Percentiles rank a stretch among this genome's conserved stretches.
phyloP scores from a whole-genome alignment of 2,797 vertebrate genomes.

The Stomatorhinus walkeri region DNA sequence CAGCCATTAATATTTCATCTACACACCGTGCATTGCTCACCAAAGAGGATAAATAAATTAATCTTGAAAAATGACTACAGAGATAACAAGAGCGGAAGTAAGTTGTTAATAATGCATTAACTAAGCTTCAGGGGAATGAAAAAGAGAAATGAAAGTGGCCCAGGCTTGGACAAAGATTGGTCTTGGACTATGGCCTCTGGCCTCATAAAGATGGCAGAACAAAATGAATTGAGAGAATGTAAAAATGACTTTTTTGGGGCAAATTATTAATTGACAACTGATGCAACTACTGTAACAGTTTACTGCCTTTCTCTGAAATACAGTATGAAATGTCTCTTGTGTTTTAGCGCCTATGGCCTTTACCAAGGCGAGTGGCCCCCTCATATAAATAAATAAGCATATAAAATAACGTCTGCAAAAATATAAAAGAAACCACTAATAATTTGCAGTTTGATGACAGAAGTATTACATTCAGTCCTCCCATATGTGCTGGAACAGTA shows the following conservation, averaged over 20 bases:
- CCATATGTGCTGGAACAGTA: background rate
- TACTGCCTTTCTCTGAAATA: background rate
- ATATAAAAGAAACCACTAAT: background rate
- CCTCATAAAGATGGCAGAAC: background rate
- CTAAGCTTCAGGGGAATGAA: slow-evolving; percentile 14
- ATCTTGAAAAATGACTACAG: slow-evolving; percentile 37
- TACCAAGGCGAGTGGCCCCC: background rate
- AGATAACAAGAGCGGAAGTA: slow-evolving; percentile 31
- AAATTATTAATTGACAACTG: background rate
- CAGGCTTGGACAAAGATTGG: slow-evolving; percentile 7
- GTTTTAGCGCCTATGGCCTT: background rate
- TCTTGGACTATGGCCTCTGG: background rate
- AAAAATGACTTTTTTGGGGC: background rate
- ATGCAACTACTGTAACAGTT: background rate
- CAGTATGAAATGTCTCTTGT: background rate
- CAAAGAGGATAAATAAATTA: slow-evolving; percentile 36
- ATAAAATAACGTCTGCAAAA: background rate
- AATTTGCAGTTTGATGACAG: background rate
- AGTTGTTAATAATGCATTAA: slow-evolving; percentile 39
- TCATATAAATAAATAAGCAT: background rate
- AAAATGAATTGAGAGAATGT: background rate
- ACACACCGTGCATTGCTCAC: slow-evolving; percentile 27
- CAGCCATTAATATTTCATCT: slow-evolving; percentile 37
- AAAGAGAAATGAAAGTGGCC: slow-evolving; percentile 26
- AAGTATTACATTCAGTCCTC: background rate